A percentile compares a stretch with the other conserved stretches of the same genome.
These are phyloP conservation scores for Brachionus plicatilis DNA, from an alignment of 1,140 invertebrate species.

Conservation along the genomic window DNA sequence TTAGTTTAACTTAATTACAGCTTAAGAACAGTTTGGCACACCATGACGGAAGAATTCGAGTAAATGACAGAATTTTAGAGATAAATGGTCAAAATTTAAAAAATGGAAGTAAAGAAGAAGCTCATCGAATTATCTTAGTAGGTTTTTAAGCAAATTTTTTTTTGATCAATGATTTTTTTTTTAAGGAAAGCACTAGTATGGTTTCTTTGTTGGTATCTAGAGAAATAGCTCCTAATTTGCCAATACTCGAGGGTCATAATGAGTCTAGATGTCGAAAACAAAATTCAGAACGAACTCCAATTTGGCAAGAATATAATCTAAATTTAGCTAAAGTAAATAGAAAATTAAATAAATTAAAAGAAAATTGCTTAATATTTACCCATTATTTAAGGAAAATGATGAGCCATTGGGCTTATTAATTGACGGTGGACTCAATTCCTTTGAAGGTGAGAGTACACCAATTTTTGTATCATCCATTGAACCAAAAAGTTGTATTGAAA, in stretches of 20 bases:
- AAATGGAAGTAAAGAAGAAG: slow-evolving; percentile 56
- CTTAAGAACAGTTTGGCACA: slow-evolving; percentile 54
- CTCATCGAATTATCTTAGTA: slow-evolving; percentile 58
- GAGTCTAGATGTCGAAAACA: neutral
- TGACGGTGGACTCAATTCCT: slow-evolving; percentile 57
- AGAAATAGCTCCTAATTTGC: slow-evolving; percentile 34
- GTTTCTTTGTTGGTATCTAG: slow-evolving; percentile 9
- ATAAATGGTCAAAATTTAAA: slow-evolving; percentile 58
- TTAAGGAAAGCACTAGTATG: neutral
- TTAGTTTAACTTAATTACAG: slow-evolving; percentile 42
- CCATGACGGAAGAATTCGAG: slow-evolving; percentile 49
- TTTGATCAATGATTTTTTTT: neutral
- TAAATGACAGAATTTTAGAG: slow-evolving; percentile 54
- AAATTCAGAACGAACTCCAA: slow-evolving; percentile 45
- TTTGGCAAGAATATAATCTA: slow-evolving; percentile 52
- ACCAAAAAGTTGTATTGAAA: slow-evolving; percentile 56
- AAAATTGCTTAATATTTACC: too few species aligned
- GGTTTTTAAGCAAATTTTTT: neutral
- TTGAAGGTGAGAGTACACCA: slow-evolving; percentile 54
- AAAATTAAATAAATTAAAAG: neutral
- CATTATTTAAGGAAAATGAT: slow-evolving; percentile 45
- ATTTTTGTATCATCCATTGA: slow-evolving; percentile 60
- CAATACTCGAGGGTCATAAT: neutral
- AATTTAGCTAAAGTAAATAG: neutral
- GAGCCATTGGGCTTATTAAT: slow-evolving; percentile 60